Evolutionary conservation across 2,888 invertebrate species (phyloP).

Genomic region (Erebia aethiops): DNA sequence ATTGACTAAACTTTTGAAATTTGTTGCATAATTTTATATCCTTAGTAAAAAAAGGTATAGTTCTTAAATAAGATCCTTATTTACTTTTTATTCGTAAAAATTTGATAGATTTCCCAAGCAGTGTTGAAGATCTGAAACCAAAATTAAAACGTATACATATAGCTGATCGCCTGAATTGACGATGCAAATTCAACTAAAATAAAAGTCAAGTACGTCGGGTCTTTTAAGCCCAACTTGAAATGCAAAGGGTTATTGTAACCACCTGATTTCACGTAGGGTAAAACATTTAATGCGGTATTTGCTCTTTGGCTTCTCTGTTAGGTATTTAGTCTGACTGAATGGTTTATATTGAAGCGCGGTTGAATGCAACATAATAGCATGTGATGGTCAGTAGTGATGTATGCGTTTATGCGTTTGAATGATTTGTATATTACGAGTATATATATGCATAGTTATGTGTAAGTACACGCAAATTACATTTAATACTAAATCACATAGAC

Average conservation of each 20-base stretch:
- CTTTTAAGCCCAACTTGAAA: not conserved
- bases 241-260: constrained; percentile 2
- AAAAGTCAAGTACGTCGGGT: not conserved
- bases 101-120: no score
- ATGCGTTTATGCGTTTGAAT: not conserved
- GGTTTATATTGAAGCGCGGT: constrained; percentile 16
- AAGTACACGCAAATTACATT: no score
- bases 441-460: not conserved
- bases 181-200: not conserved
- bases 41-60: no score
- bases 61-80: no score
- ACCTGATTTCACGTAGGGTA: constrained; percentile 17
- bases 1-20: no score
- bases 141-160: no score
- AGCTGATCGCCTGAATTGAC: not conserved
- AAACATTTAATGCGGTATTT: constrained; percentile 29
- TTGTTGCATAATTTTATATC: no score
- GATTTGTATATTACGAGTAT: constrained; percentile 3
- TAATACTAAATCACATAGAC: no score
- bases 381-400: constrained; percentile 6
- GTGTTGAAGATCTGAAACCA: no score
- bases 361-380: constrained; percentile 18
- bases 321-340: constrained; percentile 15
- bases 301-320: constrained; percentile 15
- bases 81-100: no score